These are phyloP conservation scores for Hippocampus zosterae DNA, from an alignment of 2,113 vertebrate genomes.

Conservation along the genomic window DNA sequence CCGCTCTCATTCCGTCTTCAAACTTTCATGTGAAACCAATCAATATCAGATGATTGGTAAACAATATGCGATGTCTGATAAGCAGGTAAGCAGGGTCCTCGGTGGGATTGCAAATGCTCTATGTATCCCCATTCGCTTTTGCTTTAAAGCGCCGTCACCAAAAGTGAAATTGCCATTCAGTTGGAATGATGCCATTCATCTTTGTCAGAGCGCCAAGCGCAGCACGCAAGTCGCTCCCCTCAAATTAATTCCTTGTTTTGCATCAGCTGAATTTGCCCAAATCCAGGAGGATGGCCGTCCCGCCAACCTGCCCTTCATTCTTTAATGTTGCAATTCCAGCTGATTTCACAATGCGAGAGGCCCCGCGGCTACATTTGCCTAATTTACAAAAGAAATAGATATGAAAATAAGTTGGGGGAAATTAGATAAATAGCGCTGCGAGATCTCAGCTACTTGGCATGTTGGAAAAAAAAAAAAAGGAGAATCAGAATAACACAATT, in stretches of 20 bases:
- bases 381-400: slow-evolving; percentile 97
- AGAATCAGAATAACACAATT: slow-evolving; percentile 80
- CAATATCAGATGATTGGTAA: slow-evolving; percentile 99
- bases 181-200: slow-evolving; percentile 99
- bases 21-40: slow-evolving; percentile 97
- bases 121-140: slow-evolving; percentile 91
- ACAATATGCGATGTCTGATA: slow-evolving; percentile 99
- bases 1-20: slow-evolving; percentile 94
- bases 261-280: slow-evolving; percentile 99
- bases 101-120: slow-evolving; percentile 98
- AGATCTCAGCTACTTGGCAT: slow-evolving; percentile 78
- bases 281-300: slow-evolving; percentile 95
- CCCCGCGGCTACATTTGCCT: slow-evolving; percentile 82
- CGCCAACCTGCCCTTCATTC: slow-evolving; percentile 84
- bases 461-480: slow-evolving; percentile 62
- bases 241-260: slow-evolving; percentile 99
- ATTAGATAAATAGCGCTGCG: slow-evolving; percentile 90
- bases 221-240: slow-evolving; percentile 88
- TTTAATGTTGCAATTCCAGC: slow-evolving; percentile 95
- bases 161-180: slow-evolving; percentile 99
- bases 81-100: slow-evolving; percentile 96
- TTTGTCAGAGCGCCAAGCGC: slow-evolving; percentile 98
- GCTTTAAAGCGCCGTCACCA: slow-evolving; percentile 99
- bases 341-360: slow-evolving; percentile 76
- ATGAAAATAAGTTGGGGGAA: slow-evolving; percentile 95